Conservation (phyloP, 2,888 invertebrate species). For the Zaprionus lineosus region DNA sequence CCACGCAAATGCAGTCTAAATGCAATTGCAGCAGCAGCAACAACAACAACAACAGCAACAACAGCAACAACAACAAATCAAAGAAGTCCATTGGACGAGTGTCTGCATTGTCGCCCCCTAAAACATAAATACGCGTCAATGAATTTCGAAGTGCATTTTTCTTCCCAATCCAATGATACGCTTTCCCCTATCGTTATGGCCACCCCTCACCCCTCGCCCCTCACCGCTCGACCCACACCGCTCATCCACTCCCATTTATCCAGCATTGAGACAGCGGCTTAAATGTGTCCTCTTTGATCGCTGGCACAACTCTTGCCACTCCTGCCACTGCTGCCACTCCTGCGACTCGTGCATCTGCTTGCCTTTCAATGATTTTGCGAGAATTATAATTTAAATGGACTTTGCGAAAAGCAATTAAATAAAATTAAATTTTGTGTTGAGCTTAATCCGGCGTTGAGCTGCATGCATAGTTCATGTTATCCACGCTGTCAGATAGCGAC, state of each 20-base stretch:
- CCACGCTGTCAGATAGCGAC: slow-evolving; percentile 43
- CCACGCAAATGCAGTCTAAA: slow-evolving; percentile 58
- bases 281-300: slow-evolving; percentile 38
- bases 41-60: slow-evolving; percentile 42
- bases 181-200: no score
- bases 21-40: slow-evolving; percentile 42
- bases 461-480: slow-evolving; percentile 76
- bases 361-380: slow-evolving; percentile 51
- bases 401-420: slow-evolving; percentile 77
- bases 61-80: slow-evolving; percentile 53
- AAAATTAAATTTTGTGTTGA: slow-evolving; percentile 72
- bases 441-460: slow-evolving; percentile 72
- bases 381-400: slow-evolving; percentile 77
- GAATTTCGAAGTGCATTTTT: no score
- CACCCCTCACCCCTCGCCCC: background rate
- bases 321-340: background rate
- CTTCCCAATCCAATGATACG: no score
- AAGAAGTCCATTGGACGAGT: slow-evolving; percentile 62
- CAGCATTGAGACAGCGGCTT: no score
- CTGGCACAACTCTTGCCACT: background rate
- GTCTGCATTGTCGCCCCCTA: slow-evolving; percentile 67
- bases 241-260: no score
- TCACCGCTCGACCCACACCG: background rate
- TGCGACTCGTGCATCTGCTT: background rate
- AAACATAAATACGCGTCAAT: no score